Evolutionary conservation across 2,888 invertebrate genomes (phyloP).

Genomic region (Lamellibrachia satsuma): DNA sequence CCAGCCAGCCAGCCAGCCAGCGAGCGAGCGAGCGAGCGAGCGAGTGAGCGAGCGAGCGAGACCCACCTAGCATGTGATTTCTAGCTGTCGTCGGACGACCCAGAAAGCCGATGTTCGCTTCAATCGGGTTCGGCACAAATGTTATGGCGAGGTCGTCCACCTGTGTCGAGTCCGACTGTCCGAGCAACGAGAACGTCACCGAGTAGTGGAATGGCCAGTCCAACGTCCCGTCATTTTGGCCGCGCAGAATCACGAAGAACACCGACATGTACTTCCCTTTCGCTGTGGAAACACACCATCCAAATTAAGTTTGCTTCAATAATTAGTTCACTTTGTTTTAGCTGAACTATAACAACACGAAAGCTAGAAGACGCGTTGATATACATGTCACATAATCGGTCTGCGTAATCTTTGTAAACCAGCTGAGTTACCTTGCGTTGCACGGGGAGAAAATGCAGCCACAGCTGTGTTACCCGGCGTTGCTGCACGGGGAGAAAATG

Average conservation of each 20-base stretch:
- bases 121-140: conserved; percentile 54
- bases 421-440: no score
- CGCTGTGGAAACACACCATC: conserved; percentile 41
- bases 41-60: background rate
- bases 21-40: no score
- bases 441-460: no score
- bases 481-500: no score
- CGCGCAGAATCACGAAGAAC: conserved; percentile 53
- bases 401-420: no score
- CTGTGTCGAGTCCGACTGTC: conserved; percentile 47
- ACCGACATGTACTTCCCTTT: conserved; percentile 55
- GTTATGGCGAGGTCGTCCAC: conserved; percentile 60
- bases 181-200: conserved; percentile 53
- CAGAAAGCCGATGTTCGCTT: conserved; percentile 59
- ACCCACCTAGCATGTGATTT: background rate
- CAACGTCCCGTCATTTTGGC: conserved; percentile 56
- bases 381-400: no score
- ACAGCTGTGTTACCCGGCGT: no score
- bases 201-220: conserved; percentile 56
- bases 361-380: background rate
- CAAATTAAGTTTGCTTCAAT: background rate
- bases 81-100: conserved; percentile 53
- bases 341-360: background rate
- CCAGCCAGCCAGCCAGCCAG: no score
- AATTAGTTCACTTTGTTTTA: background rate